Conservation (phyloP, 1,140 invertebrate species). For the Xylocopa sonorina region DNA sequence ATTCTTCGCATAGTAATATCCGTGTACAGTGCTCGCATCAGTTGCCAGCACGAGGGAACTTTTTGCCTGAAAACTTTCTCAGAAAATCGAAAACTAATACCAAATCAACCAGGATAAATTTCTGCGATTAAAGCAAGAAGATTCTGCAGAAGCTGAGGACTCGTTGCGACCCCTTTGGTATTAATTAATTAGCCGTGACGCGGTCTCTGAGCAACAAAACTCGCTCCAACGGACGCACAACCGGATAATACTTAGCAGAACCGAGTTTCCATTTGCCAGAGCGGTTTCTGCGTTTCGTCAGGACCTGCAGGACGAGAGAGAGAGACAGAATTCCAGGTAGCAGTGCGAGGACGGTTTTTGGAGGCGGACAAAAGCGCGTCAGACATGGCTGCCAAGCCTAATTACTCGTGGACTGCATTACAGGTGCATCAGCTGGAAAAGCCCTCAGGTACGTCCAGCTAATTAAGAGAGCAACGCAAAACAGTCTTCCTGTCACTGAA, state of each 20-base stretch:
- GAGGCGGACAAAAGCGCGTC: slow-evolving; percentile 10
- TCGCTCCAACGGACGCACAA: too few relatives aligned
- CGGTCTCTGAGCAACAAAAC: too few relatives aligned
- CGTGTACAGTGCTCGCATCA: neutral
- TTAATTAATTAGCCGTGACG: too few relatives aligned
- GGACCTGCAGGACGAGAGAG: neutral
- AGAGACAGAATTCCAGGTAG: neutral
- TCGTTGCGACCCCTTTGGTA: too few relatives aligned
- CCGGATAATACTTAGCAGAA: too few relatives aligned
- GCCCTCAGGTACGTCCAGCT: slow-evolving; percentile 54
- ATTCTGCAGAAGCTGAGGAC: too few relatives aligned
- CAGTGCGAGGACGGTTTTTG: neutral
- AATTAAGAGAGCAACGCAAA: slow-evolving; percentile 65
- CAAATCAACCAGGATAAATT: too few relatives aligned
- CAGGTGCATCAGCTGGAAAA: slow-evolving; percentile 59
- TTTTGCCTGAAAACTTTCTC: too few relatives aligned
- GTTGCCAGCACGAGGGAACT: too few relatives aligned
- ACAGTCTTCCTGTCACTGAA: neutral
- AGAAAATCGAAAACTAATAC: too few relatives aligned
- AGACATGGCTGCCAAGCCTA: slow-evolving; percentile 42
- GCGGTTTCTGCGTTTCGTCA: neutral
- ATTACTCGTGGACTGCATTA: slow-evolving; percentile 64
- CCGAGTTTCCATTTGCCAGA: too few relatives aligned
- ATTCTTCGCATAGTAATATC: slow-evolving; percentile 63
- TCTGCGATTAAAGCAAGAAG: too few relatives aligned